Conservation (phyloP, 2,113 vertebrate genomes). For the Bubalus kerabau region DNA sequence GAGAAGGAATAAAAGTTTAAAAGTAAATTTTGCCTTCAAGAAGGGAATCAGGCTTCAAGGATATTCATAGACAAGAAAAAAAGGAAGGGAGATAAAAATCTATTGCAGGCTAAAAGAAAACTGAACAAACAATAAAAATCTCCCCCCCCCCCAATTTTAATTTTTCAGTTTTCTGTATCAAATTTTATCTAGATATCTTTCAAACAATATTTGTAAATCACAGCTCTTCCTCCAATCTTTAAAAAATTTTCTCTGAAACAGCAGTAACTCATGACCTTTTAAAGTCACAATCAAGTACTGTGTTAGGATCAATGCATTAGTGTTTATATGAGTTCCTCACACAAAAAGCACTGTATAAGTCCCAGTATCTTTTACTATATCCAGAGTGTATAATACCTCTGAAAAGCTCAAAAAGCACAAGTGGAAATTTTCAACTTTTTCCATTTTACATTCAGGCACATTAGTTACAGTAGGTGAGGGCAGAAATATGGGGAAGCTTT, state of each 20-base stretch:
- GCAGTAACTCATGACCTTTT: constrained; percentile 74
- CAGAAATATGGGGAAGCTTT: constrained; percentile 38
- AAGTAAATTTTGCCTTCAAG: constrained; percentile 18
- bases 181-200: constrained; percentile 40
- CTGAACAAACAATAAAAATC: constrained; percentile 38
- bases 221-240: background rate
- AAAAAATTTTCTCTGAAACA: background rate
- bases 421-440: constrained; percentile 58
- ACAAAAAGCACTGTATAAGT: constrained; percentile 66
- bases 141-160: background rate
- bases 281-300: constrained; percentile 74
- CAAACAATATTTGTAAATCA: constrained; percentile 51
- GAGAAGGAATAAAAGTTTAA: background rate
- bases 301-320: constrained; percentile 74
- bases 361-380: constrained; percentile 64
- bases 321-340: constrained; percentile 60
- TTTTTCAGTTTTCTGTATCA: constrained; percentile 33
- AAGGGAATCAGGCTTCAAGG: background rate
- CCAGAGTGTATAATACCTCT: constrained; percentile 63
- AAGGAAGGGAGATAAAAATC: background rate
- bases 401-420: constrained; percentile 63
- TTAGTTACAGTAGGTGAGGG: constrained; percentile 38
- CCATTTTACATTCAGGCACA: constrained; percentile 48
- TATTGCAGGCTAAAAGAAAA: background rate
- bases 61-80: background rate